A percentile compares a stretch with the other conserved stretches of the same genome.
Conservation (phyloP, 2,113 vertebrate genomes). For the Rhinolophus sinicus region DNA sequence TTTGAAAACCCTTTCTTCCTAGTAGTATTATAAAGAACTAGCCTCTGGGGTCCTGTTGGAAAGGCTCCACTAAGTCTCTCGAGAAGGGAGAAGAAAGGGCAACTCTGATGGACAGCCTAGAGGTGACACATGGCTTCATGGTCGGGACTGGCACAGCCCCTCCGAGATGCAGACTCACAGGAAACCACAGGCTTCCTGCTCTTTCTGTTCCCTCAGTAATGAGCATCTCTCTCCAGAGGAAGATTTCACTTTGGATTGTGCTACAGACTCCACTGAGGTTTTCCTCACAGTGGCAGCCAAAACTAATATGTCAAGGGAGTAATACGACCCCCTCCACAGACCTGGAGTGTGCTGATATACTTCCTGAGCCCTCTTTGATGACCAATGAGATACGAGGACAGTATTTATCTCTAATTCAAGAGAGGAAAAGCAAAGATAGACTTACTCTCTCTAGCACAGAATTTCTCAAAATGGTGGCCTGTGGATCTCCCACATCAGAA, state of each 20-base stretch:
- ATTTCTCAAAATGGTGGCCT: neutral
- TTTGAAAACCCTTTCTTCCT: neutral
- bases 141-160: fast-evolving
- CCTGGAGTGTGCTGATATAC: conserved; percentile 61
- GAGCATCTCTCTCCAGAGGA: conserved; percentile 65
- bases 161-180: neutral
- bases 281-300: conserved; percentile 68
- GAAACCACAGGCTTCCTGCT: neutral
- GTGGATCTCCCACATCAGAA: neutral
- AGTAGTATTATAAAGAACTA: neutral
- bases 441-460: neutral
- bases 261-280: conserved; percentile 41
- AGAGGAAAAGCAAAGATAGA: neutral
- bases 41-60: neutral
- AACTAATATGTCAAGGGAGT: conserved; percentile 72
- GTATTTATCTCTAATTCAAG: conserved; percentile 37
- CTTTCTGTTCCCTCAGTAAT: conserved; percentile 63
- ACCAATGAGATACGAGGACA: conserved; percentile 33
- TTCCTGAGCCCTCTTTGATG: conserved; percentile 63
- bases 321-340: conserved; percentile 53
- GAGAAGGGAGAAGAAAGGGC: neutral
- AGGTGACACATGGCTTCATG: neutral
- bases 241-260: conserved; percentile 57
- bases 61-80: neutral
- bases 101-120: neutral